A percentile compares a stretch with the other conserved stretches of the same genome.
Evolutionary conservation across 2,888 invertebrate species (phyloP).

Genomic region (Chironomus riparius): DNA sequence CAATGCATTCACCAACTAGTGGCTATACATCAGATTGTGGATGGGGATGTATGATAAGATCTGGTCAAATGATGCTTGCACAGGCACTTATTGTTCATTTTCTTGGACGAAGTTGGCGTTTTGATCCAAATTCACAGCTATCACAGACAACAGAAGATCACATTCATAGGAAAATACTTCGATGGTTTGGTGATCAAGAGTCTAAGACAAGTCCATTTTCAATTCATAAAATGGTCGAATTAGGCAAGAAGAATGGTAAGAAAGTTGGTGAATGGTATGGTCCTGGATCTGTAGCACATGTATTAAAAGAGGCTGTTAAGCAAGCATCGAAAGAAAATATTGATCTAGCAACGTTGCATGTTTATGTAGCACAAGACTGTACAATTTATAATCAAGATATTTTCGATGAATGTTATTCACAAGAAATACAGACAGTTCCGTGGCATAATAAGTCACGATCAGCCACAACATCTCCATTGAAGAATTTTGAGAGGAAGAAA

Average conservation of each 20-base stretch:
- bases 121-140: conserved; percentile 57
- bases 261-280: conserved; percentile 85
- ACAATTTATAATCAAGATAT: conserved; percentile 76
- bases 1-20: neutral
- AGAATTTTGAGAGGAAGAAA: conserved; percentile 35
- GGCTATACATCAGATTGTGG: conserved; percentile 82
- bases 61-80: conserved; percentile 87
- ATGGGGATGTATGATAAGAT: conserved; percentile 80
- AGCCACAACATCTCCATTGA: conserved; percentile 3
- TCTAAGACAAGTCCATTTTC: conserved; percentile 75
- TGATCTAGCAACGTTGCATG: conserved; percentile 66
- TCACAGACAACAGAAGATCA: conserved; percentile 60
- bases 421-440: conserved; percentile 39
- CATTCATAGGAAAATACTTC: conserved; percentile 77
- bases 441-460: conserved; percentile 33
- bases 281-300: conserved; percentile 79
- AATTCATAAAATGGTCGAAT: conserved; percentile 69
- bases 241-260: conserved; percentile 71
- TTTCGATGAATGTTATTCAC: conserved; percentile 51
- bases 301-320: conserved; percentile 67
- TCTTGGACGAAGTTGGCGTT: conserved; percentile 78
- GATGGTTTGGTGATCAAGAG: conserved; percentile 83
- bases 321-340: conserved; percentile 64
- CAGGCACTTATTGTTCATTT: conserved; percentile 78
- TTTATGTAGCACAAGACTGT: conserved; percentile 87